Evolutionary conservation across 2,113 vertebrate genomes (phyloP).

Genomic region (Paedocypris sp.): DNA sequence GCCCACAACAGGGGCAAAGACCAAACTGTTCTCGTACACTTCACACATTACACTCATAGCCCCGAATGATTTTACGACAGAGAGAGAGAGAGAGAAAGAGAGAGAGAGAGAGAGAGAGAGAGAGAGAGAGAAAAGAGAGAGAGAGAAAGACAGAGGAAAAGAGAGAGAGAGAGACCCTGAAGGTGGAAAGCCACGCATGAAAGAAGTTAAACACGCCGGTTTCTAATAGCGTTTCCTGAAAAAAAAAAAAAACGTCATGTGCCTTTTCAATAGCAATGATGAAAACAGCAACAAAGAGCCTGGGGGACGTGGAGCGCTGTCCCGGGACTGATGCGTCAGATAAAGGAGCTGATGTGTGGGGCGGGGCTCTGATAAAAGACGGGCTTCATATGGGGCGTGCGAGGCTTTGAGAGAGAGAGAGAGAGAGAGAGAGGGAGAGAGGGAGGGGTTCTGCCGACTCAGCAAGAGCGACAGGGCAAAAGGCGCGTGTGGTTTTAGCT

Average conservation of each 20-base stretch:
- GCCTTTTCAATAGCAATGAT: not conserved
- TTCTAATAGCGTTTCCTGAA: not conserved
- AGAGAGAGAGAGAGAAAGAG: no score
- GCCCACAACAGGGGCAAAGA: no score
- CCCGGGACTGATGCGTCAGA: not conserved
- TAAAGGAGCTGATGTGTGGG: not conserved
- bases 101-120: no score
- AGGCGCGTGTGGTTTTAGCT: conserved; percentile 35
- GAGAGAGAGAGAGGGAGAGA: conserved; percentile 15
- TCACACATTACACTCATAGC: no score
- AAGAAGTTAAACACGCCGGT: conserved; percentile 1
- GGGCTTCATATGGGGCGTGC: not conserved
- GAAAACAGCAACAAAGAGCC: conserved; percentile 1
- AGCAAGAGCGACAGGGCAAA: conserved; percentile 34
- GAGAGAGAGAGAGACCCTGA: not conserved
- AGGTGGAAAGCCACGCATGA: conserved; percentile 16
- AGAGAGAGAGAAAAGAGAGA: no score
- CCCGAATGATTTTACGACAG: no score
- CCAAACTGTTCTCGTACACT: no score
- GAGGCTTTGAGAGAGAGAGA: not conserved
- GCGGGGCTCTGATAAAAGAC: not conserved
- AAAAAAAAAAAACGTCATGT: not conserved
- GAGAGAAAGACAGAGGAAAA: not conserved
- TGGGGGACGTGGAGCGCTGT: not conserved
- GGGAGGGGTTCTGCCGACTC: conserved; percentile 35